Conservation (phyloP, 1,140 invertebrate species). For the Trichonephila clavipes region DNA sequence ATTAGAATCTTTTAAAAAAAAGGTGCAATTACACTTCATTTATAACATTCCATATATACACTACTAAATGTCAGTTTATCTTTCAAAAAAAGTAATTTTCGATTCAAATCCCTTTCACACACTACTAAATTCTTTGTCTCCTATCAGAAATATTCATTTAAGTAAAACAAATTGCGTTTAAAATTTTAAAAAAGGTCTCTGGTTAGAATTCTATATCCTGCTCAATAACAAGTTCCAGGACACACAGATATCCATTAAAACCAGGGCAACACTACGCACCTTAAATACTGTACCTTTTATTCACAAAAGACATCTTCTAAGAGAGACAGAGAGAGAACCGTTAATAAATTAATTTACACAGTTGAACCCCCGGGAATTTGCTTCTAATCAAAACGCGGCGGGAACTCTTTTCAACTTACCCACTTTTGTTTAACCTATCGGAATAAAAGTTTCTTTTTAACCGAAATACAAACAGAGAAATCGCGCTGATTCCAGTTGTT, state of each 20-base stretch:
- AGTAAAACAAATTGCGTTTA: no score
- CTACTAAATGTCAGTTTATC: no score
- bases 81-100: no score
- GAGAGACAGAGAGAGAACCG: background rate
- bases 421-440: conserved; percentile 51
- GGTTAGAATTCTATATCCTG: no score
- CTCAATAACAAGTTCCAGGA: no score
- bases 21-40: no score
- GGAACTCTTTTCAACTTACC: conserved; percentile 9
- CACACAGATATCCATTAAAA: conserved; percentile 22
- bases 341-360: conserved; percentile 59
- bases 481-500: conserved; percentile 41
- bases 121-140: no score
- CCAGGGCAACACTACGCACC: background rate
- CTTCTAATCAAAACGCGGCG: background rate
- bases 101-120: no score
- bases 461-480: conserved; percentile 45
- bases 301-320: conserved; percentile 20
- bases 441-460: conserved; percentile 51
- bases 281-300: background rate
- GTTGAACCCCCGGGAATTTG: background rate
- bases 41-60: no score
- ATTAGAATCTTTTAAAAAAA: no score
- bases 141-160: no score
- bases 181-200: no score